Percentiles rank a stretch among this genome's conserved stretches.
These are phyloP conservation scores for Ypsolopha scabrella DNA, from an alignment of 2,888 invertebrate genomes.

Conservation along the genomic window DNA sequence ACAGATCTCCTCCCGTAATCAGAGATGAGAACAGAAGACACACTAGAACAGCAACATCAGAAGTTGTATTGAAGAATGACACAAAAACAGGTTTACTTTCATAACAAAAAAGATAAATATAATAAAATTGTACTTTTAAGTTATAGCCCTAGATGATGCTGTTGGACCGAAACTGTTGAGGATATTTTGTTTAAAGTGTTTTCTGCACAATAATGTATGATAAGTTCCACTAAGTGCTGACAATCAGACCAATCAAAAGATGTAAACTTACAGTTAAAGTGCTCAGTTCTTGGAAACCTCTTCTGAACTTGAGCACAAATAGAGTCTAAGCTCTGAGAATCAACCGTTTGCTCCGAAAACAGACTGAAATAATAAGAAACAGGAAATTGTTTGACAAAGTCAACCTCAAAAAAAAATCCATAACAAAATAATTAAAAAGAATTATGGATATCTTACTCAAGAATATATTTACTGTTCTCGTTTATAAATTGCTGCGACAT, in stretches of 20 bases:
- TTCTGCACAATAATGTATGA: too few relatives aligned
- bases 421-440: background rate
- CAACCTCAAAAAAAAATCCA: background rate
- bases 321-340: slow-evolving; percentile 80
- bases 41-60: slow-evolving; percentile 27
- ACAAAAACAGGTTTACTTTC: background rate
- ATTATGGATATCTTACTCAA: slow-evolving; percentile 59
- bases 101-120: background rate
- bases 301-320: slow-evolving; percentile 83
- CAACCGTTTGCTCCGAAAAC: slow-evolving; percentile 79
- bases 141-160: too few relatives aligned
- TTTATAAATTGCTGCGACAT: slow-evolving; percentile 18
- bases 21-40: slow-evolving; percentile 56
- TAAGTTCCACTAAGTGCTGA: too few relatives aligned
- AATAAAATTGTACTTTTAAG: too few relatives aligned
- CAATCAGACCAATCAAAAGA: background rate
- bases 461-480: slow-evolving; percentile 62
- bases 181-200: too few relatives aligned
- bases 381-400: slow-evolving; percentile 4
- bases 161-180: too few relatives aligned
- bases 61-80: slow-evolving; percentile 5
- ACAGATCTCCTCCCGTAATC: slow-evolving; percentile 55
- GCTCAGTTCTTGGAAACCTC: slow-evolving; percentile 81
- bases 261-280: slow-evolving; percentile 75
- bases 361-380: slow-evolving; percentile 62